Conservation (phyloP, 1,140 invertebrate species). For the Neotoxoptera formosana region DNA sequence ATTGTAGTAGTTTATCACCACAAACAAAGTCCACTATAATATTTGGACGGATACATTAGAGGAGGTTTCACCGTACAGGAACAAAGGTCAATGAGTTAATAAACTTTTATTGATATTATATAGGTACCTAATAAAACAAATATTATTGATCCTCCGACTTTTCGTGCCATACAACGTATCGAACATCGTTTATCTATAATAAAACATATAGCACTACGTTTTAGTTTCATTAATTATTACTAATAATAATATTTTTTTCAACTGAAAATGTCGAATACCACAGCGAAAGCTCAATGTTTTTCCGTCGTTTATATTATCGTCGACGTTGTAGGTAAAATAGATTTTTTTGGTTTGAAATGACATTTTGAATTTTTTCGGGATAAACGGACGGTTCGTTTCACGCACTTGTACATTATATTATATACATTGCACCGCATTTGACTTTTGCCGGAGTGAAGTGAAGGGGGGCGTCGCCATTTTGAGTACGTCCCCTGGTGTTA, state of each 20-base stretch:
- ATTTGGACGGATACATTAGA: background rate
- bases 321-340: background rate
- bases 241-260: background rate
- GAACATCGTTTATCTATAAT: too few species aligned
- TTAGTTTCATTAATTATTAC: background rate
- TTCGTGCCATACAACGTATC: background rate
- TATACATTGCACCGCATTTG: background rate
- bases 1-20: too few species aligned
- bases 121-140: background rate
- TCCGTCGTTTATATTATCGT: background rate
- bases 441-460: background rate
- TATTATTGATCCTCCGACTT: background rate
- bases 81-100: background rate
- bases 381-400: background rate
- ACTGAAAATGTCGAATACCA: background rate
- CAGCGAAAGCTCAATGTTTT: background rate
- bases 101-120: background rate
- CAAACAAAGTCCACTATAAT: background rate
- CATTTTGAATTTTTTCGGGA: background rate
- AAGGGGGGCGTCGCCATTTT: conserved; percentile 49
- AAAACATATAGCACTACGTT: background rate
- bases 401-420: background rate
- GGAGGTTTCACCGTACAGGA: background rate
- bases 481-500: conserved; percentile 1
- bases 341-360: background rate